A percentile compares a stretch with the other conserved stretches of the same genome.
Conservation (phyloP, 2,888 invertebrate genomes). For the Heliconius erato region DNA sequence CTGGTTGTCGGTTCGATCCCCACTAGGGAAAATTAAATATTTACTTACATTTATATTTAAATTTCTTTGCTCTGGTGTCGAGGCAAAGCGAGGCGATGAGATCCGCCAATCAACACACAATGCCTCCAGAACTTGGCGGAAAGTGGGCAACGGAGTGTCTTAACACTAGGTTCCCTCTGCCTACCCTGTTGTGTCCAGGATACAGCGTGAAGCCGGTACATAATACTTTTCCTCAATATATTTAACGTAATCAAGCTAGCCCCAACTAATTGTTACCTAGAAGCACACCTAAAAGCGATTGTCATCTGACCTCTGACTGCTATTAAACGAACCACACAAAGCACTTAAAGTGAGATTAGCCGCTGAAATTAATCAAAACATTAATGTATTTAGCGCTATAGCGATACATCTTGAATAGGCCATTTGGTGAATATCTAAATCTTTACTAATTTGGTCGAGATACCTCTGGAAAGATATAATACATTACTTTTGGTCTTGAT, state of each 20-base stretch:
- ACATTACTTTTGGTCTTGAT: neutral
- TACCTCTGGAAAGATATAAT: neutral
- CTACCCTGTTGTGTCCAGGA: no score
- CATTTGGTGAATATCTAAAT: neutral
- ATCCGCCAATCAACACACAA: no score
- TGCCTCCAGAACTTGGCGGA: no score
- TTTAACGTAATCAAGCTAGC: neutral
- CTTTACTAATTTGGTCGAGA: neutral
- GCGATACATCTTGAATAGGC: neutral
- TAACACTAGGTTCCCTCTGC: no score
- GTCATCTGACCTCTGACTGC: slow-evolving; percentile 37
- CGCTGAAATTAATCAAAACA: slow-evolving; percentile 26
- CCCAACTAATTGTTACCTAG: slow-evolving; percentile 29
- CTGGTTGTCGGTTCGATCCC: no score
- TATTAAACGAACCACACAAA: slow-evolving; percentile 33
- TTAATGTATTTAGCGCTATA: slow-evolving; percentile 3
- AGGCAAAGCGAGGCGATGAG: no score
- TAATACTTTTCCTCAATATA: neutral
- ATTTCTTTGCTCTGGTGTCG: no score
- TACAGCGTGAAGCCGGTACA: no score
- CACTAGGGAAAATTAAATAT: no score
- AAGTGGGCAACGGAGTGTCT: no score
- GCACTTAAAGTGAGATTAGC: slow-evolving; percentile 32
- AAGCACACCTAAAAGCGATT: slow-evolving; percentile 1
- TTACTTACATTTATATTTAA: no score